Base-by-base conservation (phyloP, 2,888 invertebrate genomes). In the Megamerina dolium region DNA sequence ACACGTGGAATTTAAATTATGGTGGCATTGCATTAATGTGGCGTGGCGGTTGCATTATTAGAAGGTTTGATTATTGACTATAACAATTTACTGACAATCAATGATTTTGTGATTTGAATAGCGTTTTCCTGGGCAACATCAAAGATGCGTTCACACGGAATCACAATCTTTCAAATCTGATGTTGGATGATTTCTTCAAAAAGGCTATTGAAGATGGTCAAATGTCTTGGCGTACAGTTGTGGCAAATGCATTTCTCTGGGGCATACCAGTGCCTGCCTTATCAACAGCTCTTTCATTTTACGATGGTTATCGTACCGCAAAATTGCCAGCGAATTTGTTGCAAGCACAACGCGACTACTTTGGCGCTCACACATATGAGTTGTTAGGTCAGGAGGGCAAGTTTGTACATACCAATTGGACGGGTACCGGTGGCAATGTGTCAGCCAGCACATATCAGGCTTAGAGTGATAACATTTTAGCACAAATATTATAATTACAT, bases 11-110 rank as follows among this genome's bases (percentile, higher is more conserved):
- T 51, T 75, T 99, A 48, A 97, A 99, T 74, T 94, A 95, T 63
- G 99, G 97, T 37, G 91, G 91, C 43, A 95, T 99, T 52, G 97
- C 99, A 2, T 75, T 99, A 32, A 99, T 99, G 97, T 99, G 99
- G 99, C 82, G 97, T 50, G 96, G 96, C 13, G 97, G 97, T n/a
- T 97, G 96, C 70, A 97, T 97, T 63, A 97, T 95, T 63, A 79
- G 96, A 67, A 91, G 90, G 84, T 78, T 75, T 66, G 3, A 14
- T 20, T 14, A 19, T 23, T 23, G 23, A 8, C 6, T 8, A 23
- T 23, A 23, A 23, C 23, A 23, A 23, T 23, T 23, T 23, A 6
- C 10, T 23, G 6, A 23, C 3, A 33, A 34, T 74, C 73, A 61
- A 21, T 35, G 30, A 13, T 10, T 39, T n/a, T n/a, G n/a, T n/a